Percentiles rank a stretch among this genome's conserved stretches.
These are phyloP conservation scores for Mythimna lalbum DNA, from an alignment of 2,888 invertebrate genomes.

Conservation along the genomic window DNA sequence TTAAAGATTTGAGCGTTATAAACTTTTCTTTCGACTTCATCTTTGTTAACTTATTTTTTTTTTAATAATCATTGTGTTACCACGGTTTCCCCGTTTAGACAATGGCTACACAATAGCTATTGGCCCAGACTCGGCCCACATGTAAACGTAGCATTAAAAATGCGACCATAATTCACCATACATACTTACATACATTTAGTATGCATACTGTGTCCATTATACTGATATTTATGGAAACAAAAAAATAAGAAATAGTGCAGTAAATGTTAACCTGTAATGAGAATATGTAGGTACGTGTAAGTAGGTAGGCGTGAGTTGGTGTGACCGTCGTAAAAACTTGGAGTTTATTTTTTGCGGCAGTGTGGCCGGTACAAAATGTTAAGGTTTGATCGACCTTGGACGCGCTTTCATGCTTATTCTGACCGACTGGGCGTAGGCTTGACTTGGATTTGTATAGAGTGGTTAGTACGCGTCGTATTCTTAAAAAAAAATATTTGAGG, in stretches of 20 bases:
- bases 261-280: conserved; percentile 51
- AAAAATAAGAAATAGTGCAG: conserved; percentile 31
- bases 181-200: not conserved
- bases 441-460: conserved; percentile 51
- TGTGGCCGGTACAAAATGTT: conserved; percentile 80
- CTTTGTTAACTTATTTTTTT: no score
- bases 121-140: no score
- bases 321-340: conserved; percentile 65
- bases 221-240: conserved; percentile 15
- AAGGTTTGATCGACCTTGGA: conserved; percentile 83
- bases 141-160: not conserved
- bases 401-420: conserved; percentile 79
- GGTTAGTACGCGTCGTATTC: conserved; percentile 13
- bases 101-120: no score
- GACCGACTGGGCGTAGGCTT: conserved; percentile 76
- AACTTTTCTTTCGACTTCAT: not conserved
- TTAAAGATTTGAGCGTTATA: not conserved
- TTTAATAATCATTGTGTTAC: no score
- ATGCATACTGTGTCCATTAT: conserved; percentile 15
- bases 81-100: no score
- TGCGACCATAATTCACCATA: not conserved
- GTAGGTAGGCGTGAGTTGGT: conserved; percentile 31
- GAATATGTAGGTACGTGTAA: conserved; percentile 22
- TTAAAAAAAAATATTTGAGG: not conserved
- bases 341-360: conserved; percentile 73